A percentile compares a stretch with the other conserved stretches of the same genome.
Conservation (phyloP, 2,113 vertebrate genomes). For the Nibea coibor region DNA sequence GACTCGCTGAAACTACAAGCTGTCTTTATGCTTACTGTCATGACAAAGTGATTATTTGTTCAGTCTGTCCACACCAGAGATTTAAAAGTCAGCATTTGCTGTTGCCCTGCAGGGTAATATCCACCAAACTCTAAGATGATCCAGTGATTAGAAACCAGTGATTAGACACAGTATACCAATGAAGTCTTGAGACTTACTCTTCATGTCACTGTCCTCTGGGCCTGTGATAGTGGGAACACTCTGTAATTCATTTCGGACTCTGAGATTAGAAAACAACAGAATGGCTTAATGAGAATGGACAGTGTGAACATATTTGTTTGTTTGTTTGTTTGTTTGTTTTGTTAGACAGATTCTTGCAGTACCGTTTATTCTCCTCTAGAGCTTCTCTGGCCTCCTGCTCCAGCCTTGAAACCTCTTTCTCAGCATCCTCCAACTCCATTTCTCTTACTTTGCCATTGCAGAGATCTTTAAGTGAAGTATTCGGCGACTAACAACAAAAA, state of each 20-base stretch:
- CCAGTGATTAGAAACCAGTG: constrained; percentile 11
- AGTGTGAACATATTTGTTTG: background rate
- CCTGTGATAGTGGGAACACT: constrained; percentile 12
- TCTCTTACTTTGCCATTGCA: constrained; percentile 25
- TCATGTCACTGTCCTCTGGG: constrained; percentile 37
- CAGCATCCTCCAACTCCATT: constrained; percentile 56
- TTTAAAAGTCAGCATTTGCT: constrained; percentile 40
- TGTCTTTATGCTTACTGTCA: constrained; percentile 25
- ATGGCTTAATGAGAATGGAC: background rate
- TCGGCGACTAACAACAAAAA: constrained; percentile 34
- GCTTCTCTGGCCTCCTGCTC: constrained; percentile 54
- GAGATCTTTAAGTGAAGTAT: constrained; percentile 21
- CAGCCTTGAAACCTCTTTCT: constrained; percentile 59
- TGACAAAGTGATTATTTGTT: constrained; percentile 47
- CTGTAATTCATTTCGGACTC: constrained; percentile 74
- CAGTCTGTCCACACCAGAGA: constrained; percentile 26
- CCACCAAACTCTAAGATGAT: constrained; percentile 15
- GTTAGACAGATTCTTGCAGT: constrained; percentile 8
- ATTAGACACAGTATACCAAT: constrained; percentile 16
- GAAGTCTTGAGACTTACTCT: constrained; percentile 45
- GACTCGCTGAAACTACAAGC: constrained; percentile 26
- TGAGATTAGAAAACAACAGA: constrained; percentile 51
- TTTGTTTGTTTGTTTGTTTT: background rate
- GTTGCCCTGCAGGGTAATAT: constrained; percentile 9
- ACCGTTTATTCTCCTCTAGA: constrained; percentile 76